Base-by-base conservation (phyloP, 2,113 vertebrate species). In the Capricornis sumatraensis region DNA sequence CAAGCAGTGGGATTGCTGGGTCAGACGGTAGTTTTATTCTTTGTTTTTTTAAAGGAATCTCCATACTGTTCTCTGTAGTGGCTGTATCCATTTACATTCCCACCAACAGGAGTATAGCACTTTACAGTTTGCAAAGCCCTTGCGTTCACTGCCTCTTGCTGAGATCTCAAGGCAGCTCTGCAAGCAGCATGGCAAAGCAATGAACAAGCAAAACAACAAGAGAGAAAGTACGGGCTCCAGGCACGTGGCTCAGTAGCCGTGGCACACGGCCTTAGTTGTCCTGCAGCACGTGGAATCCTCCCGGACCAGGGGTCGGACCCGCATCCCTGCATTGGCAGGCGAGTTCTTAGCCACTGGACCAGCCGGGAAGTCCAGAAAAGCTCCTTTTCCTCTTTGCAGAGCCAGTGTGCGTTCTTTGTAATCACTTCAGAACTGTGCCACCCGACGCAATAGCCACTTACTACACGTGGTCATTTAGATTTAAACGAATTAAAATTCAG, bases 231-330 rank as follows among this genome's bases (percentile, higher is more conserved):
- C 0, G 74, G 40, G 40, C 40, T 28, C 74, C 13, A 16, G 13
- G 13, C 25, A 0, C 0, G 1, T 6, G 12, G 40, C 13, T 78
- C 40, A 28, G 74, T 28, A 28, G 74, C 23, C 1, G 2, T 0
- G 25, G 40, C 13, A 7, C 74, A 0, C 1, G 2, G 6, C 25
- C 40, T 9, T 45, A 16, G 40, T 6, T 27, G 71, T 15, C 40
- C 23, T 15, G 23, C 11, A 7, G 40, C 23, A 27, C 7, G 3
- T 15, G 71, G 40, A 27, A 76, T 27, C 71, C 40, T 27, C 23
- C 40, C 1, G 0, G 40, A 27, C 71, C 40, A 25, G 71, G 40
- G 23, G 14, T 15, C 1, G 0, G 13, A 76, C 23, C 71, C 7
- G 27, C 40, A 27, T 3, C 40, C 6, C 23, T 43, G 71, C 40